These are phyloP conservation scores for Larimichthys crocea DNA, from an alignment of 2,113 vertebrate species.

Conservation along the genomic window DNA sequence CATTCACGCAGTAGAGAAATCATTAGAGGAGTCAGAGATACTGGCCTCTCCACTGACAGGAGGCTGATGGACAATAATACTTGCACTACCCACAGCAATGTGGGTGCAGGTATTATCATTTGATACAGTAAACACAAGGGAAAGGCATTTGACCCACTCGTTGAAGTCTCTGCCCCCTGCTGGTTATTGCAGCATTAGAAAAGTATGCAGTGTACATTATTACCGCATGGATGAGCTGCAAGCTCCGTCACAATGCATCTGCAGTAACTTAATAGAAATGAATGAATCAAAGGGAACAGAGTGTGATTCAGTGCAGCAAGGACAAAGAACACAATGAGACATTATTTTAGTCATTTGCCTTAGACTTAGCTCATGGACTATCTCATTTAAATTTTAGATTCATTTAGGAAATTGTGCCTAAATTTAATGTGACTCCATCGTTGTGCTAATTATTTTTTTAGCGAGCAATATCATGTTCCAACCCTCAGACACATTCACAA, in stretches of 20 bases:
- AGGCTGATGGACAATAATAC: not conserved
- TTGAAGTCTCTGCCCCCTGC: not conserved
- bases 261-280: slow-evolving; percentile 8
- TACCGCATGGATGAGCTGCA: no score
- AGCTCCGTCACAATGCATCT: slow-evolving; percentile 6
- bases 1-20: not conserved
- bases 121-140: not conserved
- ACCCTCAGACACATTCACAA: not conserved
- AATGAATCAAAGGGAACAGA: slow-evolving; percentile 13
- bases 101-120: not conserved
- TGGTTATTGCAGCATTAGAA: not conserved
- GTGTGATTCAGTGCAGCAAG: not conserved
- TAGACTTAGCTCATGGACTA: not conserved
- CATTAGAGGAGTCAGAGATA: not conserved
- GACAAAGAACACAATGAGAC: slow-evolving; percentile 7
- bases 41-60: not conserved
- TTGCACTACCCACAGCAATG: not conserved
- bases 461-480: not conserved
- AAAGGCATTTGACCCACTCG: not conserved
- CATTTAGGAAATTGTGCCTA: not conserved
- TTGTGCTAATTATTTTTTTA: not conserved
- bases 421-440: not conserved
- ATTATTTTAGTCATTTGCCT: not conserved
- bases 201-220: not conserved
- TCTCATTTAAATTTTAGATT: slow-evolving; percentile 12